Evolutionary conservation across 53 echinoderm and acorn worm genomes (phyloP).

Genomic region (Patiria pectinifera): DNA sequence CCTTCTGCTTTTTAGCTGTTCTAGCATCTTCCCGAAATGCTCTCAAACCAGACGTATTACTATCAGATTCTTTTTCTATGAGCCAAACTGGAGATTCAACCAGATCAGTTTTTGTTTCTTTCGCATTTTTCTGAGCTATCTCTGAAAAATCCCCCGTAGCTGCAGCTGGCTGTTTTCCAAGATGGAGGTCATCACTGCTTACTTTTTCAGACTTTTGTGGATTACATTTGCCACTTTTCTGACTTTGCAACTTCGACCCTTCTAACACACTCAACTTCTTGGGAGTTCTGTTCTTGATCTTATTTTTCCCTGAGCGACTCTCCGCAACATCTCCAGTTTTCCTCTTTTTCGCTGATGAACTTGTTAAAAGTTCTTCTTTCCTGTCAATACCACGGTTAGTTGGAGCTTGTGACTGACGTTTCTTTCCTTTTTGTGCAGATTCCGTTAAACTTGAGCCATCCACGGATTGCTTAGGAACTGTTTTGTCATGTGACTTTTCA

Average conservation of each 20-base stretch:
- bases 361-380: background rate
- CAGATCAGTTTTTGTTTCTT: background rate
- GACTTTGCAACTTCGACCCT: background rate
- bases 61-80: background rate
- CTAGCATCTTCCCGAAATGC: background rate
- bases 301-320: background rate
- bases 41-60: background rate
- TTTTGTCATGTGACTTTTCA: background rate
- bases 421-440: background rate
- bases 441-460: background rate
- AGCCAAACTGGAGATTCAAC: background rate
- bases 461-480: background rate
- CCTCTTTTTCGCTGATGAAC: background rate
- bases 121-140: background rate
- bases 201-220: background rate
- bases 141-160: background rate
- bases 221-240: background rate
- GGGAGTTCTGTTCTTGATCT: background rate
- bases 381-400: too few relatives aligned
- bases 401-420: too few relatives aligned
- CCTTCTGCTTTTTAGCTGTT: background rate
- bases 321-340: background rate
- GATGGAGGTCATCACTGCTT: background rate
- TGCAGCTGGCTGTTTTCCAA: background rate
- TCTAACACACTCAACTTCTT: too few relatives aligned